These are phyloP conservation scores for Gastracanthus pulcherrimus DNA, from an alignment of 2,888 invertebrate genomes.

Conservation along the genomic window DNA sequence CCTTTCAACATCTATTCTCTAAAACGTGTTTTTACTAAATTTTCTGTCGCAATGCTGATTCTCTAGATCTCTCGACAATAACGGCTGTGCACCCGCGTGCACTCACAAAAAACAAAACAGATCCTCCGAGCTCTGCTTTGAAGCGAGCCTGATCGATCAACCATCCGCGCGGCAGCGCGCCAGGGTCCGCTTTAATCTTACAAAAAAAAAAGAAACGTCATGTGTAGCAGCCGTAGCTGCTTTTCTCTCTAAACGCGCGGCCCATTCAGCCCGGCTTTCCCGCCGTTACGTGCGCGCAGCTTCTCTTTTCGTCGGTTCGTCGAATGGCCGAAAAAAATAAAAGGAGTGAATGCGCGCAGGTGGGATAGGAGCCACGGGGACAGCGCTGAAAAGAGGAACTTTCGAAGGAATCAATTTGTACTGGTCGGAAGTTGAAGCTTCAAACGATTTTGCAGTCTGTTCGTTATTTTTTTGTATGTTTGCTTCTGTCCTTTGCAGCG, in stretches of 20 bases:
- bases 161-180: background rate
- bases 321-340: slow-evolving; percentile 2
- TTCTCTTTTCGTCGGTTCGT: background rate
- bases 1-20: too few relatives aligned
- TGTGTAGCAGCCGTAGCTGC: background rate
- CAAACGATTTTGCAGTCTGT: background rate
- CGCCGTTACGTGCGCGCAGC: background rate
- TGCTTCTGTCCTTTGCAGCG: background rate
- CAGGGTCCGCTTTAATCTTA: background rate
- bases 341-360: background rate
- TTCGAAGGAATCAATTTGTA: slow-evolving; percentile 4
- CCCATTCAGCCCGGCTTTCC: slow-evolving; percentile 17
- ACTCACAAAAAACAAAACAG: background rate
- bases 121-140: background rate
- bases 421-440: background rate
- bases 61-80: background rate
- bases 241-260: background rate
- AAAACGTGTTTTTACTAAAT: background rate
- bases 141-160: background rate
- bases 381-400: background rate
- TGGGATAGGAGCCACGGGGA: background rate
- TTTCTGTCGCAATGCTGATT: background rate
- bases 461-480: background rate
- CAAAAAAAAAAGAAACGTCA: background rate
- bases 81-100: background rate